phyloP scores from a whole-genome alignment of 2,113 vertebrate species.

The Spea multiplicata region DNA sequence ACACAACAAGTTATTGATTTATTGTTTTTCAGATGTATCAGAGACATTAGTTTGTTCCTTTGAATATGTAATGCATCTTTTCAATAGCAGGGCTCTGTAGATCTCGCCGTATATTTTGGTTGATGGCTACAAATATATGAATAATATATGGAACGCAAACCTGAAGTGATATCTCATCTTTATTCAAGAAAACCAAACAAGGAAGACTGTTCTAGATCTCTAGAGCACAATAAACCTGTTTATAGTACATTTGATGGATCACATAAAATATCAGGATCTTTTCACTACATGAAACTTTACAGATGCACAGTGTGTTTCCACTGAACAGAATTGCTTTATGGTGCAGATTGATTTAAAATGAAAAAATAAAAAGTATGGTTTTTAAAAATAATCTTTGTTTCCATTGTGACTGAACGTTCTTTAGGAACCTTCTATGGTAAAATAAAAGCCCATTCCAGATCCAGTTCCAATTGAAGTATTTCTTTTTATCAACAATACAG shows the following conservation, averaged over 20 bases:
- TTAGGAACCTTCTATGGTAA: too few relatives aligned
- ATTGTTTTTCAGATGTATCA: too few relatives aligned
- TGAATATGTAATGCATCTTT: constrained; percentile 21
- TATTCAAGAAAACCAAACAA: neutral
- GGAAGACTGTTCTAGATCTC: neutral
- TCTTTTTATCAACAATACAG: too few relatives aligned
- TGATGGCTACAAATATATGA: constrained; percentile 39
- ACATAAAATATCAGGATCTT: constrained; percentile 4
- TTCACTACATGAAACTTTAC: constrained; percentile 15
- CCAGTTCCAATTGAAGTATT: too few relatives aligned
- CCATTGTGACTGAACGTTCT: too few relatives aligned
- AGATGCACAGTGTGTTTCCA: neutral
- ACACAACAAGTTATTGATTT: too few relatives aligned
- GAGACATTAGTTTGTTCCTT: neutral
- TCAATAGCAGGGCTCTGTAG: neutral
- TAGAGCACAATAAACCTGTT: constrained; percentile 33
- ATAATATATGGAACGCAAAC: constrained; percentile 30
- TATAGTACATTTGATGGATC: constrained; percentile 35
- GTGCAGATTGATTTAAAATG: neutral
- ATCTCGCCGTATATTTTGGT: constrained; percentile 34
- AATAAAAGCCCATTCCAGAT: too few relatives aligned
- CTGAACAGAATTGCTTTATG: constrained; percentile 2
- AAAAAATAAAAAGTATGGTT: neutral
- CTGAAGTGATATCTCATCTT: constrained; percentile 23
- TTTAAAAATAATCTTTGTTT: neutral